A percentile compares a stretch with the other conserved stretches of the same genome.
Conservation (phyloP, 2,888 invertebrate species). For the Tachina lurida region DNA sequence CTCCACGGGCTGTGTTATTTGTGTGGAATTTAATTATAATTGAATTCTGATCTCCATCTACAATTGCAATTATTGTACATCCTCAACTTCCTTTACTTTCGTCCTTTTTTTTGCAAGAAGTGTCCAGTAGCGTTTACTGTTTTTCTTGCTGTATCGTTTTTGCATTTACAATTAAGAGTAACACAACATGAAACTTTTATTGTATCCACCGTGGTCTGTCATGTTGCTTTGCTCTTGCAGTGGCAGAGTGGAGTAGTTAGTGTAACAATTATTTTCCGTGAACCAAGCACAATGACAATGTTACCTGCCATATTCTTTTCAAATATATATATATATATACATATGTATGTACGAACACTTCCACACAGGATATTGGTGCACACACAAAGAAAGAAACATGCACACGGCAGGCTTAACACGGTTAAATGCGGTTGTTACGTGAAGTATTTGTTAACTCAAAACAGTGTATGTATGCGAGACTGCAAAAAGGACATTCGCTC, state of each 20-base stretch:
- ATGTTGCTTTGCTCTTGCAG: conserved; percentile 45
- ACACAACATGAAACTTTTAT: conserved; percentile 61
- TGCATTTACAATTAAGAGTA: conserved; percentile 62
- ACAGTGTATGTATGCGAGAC: conserved; percentile 34
- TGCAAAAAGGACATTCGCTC: conserved; percentile 59
- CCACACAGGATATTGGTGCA: not conserved
- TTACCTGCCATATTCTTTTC: conserved; percentile 1
- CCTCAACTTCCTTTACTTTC: not conserved
- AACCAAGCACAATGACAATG: conserved; percentile 25
- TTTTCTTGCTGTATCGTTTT: conserved; percentile 28
- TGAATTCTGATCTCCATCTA: conserved; percentile 47
- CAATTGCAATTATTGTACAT: not conserved
- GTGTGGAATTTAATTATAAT: conserved; percentile 49
- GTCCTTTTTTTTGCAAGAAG: not conserved
- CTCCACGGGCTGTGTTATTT: conserved; percentile 11
- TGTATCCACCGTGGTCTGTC: conserved; percentile 51
- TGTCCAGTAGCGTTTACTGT: conserved; percentile 16
- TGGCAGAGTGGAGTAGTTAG: conserved; percentile 4
- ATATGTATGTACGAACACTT: not conserved
- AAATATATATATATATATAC: not conserved
- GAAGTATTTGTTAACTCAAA: conserved; percentile 45
- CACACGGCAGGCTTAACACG: conserved; percentile 60
- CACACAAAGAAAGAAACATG: conserved; percentile 6
- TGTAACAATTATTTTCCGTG: conserved; percentile 43
- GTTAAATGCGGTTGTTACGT: conserved; percentile 69